A percentile compares a stretch with the other conserved stretches of the same genome.
Conservation (phyloP, 2,888 invertebrate genomes). For the Rhagophthalmus giganteus region DNA sequence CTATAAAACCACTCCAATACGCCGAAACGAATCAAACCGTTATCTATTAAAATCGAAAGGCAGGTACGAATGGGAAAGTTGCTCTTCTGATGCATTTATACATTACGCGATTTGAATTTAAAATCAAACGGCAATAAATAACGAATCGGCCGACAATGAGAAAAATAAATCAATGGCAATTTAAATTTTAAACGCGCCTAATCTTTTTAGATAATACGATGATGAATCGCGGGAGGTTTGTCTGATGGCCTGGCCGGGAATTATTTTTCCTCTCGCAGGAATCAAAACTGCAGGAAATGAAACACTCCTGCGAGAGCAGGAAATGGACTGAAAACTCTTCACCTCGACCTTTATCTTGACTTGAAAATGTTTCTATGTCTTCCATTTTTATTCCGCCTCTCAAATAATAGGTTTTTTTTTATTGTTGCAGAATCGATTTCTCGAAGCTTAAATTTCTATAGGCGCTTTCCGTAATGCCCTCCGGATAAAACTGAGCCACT, state of each 20-base stretch:
- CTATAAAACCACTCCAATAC: no score
- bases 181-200: slow-evolving; percentile 26
- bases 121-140: no score
- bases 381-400: slow-evolving; percentile 37
- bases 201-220: slow-evolving; percentile 28
- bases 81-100: no score
- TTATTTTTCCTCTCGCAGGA: slow-evolving; percentile 42
- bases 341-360: slow-evolving; percentile 46
- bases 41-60: no score
- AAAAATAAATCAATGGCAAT: no score
- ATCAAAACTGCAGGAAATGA: slow-evolving; percentile 49
- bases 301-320: slow-evolving; percentile 46
- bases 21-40: no score
- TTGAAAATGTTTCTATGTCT: slow-evolving; percentile 42
- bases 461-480: background rate
- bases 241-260: slow-evolving; percentile 32
- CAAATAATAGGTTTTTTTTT: slow-evolving; percentile 34
- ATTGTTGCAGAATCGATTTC: slow-evolving; percentile 28
- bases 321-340: slow-evolving; percentile 48
- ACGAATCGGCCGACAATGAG: no score
- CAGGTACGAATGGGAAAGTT: no score
- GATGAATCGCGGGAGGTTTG: slow-evolving; percentile 28
- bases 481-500: slow-evolving; percentile 4
- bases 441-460: slow-evolving; percentile 7
- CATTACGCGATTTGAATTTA: no score